phyloP scores from a whole-genome alignment of 2,797 vertebrate species.

The Thripadectes ignobilis region DNA sequence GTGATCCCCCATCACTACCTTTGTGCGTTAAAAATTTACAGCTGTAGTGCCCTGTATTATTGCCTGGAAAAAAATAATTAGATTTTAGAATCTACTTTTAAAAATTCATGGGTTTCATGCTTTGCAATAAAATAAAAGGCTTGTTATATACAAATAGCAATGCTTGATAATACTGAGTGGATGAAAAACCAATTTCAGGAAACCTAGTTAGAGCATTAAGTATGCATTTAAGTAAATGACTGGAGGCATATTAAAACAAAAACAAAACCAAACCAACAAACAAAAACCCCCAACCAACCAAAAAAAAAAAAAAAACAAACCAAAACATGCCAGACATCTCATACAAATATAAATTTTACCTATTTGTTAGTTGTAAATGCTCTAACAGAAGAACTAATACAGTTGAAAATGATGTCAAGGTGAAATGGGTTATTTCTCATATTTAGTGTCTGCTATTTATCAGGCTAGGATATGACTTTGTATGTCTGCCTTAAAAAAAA shows the following conservation, averaged over 20 bases:
- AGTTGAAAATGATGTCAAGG: not conserved
- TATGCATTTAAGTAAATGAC: not conserved
- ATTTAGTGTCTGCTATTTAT: not conserved
- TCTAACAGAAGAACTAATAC: not conserved
- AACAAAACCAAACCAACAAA: not conserved
- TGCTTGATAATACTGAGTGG: not conserved
- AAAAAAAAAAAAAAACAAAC: not conserved
- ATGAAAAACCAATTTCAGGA: constrained; percentile 11
- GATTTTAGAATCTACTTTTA: not conserved
- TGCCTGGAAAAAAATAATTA: not conserved
- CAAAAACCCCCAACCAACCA: not conserved
- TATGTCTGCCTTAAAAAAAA: not conserved
- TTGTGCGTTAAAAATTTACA: not conserved
- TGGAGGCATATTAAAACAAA: not conserved
- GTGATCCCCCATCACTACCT: not conserved
- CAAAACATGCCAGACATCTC: not conserved
- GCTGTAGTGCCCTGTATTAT: not conserved
- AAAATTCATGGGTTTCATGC: not conserved
- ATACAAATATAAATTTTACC: not conserved
- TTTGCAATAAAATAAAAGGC: not conserved
- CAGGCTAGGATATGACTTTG: not conserved
- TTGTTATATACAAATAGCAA: not conserved
- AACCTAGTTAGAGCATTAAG: not conserved
- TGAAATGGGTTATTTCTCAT: not conserved
- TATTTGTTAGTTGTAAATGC: not conserved